Conservation (phyloP, 2,888 invertebrate species). For the Ophraella communa region DNA sequence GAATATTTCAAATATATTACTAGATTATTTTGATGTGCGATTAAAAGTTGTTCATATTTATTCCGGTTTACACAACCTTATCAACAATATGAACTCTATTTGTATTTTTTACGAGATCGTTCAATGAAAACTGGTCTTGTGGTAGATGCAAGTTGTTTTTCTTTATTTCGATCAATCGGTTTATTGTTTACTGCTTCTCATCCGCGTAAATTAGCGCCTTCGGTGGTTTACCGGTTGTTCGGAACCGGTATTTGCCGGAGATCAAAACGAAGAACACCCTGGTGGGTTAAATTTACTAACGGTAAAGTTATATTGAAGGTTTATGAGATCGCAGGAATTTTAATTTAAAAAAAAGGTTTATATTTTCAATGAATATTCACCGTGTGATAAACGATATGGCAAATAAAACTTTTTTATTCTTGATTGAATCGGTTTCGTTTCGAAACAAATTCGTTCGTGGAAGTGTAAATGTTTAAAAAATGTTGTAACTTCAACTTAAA, state of each 20-base stretch:
- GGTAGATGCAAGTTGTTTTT: not conserved
- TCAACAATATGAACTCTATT: too few relatives aligned
- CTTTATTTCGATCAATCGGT: slow-evolving; percentile 1
- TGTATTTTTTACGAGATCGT: too few relatives aligned
- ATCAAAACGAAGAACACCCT: not conserved
- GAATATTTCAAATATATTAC: too few relatives aligned
- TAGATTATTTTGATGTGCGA: too few relatives aligned
- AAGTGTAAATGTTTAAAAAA: too few relatives aligned
- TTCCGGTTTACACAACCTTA: too few relatives aligned
- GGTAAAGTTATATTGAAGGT: not conserved
- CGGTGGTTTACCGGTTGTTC: not conserved
- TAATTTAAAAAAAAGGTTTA: slow-evolving; percentile 1
- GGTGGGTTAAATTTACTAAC: slow-evolving; percentile 3
- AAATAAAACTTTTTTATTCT: not conserved
- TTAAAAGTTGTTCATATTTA: too few relatives aligned
- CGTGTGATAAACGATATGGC: not conserved
- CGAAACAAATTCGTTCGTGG: too few relatives aligned
- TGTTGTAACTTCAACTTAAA: too few relatives aligned
- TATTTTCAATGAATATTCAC: not conserved
- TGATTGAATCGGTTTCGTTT: not conserved
- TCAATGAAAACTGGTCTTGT: not conserved
- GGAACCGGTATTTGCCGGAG: slow-evolving; percentile 1
- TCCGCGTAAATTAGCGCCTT: not conserved
- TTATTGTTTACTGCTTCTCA: slow-evolving; percentile 8
- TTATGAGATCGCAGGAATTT: slow-evolving; percentile 8